Percentiles rank a stretch among this genome's conserved stretches.
These are phyloP conservation scores for Phoeniculus purpureus DNA, from an alignment of 2,797 vertebrate genomes.

Conservation along the genomic window DNA sequence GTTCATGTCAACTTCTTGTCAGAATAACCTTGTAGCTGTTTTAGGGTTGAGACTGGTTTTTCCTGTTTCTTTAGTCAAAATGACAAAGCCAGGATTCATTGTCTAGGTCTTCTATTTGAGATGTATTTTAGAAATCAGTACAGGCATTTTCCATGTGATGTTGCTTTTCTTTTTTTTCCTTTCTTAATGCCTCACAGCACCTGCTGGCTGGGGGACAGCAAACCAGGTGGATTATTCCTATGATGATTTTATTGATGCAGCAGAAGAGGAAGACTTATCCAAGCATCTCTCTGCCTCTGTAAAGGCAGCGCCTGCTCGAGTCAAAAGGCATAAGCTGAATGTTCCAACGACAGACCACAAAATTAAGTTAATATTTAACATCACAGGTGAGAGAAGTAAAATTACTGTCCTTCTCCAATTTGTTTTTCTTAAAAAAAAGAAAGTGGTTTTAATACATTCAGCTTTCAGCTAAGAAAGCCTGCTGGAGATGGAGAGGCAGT, in stretches of 20 bases:
- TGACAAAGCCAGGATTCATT: background rate
- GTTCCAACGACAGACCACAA: constrained; percentile 89
- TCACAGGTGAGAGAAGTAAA: constrained; percentile 86
- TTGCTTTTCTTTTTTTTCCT: background rate
- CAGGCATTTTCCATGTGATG: background rate
- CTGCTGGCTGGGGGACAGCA: constrained; percentile 88
- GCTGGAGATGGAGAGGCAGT: background rate
- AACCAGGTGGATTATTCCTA: constrained; percentile 92
- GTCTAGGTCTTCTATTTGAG: background rate
- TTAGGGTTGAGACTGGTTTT: background rate
- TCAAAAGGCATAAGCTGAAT: constrained; percentile 84
- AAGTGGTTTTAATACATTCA: background rate
- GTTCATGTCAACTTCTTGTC: background rate
- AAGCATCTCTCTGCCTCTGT: constrained; percentile 45
- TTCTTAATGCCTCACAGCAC: constrained; percentile 76
- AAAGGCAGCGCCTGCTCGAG: constrained; percentile 73
- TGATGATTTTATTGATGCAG: constrained; percentile 85
- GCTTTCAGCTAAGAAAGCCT: background rate
- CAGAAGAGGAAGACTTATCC: constrained; percentile 72
- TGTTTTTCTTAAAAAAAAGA: background rate
- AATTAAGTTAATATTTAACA: constrained; percentile 97
- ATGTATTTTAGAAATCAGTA: background rate
- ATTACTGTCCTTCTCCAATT: background rate
- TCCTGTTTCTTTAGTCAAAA: background rate
- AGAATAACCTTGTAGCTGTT: background rate